Percentiles rank a stretch among this genome's conserved stretches.
Conservation (phyloP, 1,140 invertebrate species). For the Micrasema minimum region DNA sequence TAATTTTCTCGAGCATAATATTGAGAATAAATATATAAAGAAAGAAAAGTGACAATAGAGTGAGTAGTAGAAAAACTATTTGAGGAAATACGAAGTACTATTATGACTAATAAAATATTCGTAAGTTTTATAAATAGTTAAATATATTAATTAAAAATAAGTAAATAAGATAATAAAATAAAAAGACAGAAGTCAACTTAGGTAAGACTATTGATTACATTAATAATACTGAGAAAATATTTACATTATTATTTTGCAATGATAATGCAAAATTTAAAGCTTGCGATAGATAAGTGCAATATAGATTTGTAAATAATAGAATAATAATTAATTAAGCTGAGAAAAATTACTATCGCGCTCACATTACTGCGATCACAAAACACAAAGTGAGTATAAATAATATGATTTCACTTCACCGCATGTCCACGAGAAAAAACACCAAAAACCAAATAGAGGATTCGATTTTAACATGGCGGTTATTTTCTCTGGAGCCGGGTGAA, state of each 20-base stretch:
- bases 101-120: neutral
- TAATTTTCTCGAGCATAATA: slow-evolving; percentile 1
- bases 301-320: too few species aligned
- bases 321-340: neutral
- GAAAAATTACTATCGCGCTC: neutral
- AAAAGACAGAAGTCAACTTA: neutral
- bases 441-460: neutral
- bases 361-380: slow-evolving; percentile 17
- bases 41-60: neutral
- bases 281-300: too few species aligned
- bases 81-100: neutral
- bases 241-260: neutral
- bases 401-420: slow-evolving; percentile 2
- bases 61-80: neutral
- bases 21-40: neutral
- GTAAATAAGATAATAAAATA: neutral
- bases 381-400: slow-evolving; percentile 5
- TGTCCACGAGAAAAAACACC: neutral
- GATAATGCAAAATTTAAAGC: too few species aligned
- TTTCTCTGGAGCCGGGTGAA: neutral
- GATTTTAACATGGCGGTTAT: neutral
- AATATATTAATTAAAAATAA: too few species aligned
- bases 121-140: too few species aligned
- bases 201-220: neutral
- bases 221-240: neutral